phyloP scores from a whole-genome alignment of 2,113 vertebrate genomes.

The Campylomormyrus tamandua region DNA sequence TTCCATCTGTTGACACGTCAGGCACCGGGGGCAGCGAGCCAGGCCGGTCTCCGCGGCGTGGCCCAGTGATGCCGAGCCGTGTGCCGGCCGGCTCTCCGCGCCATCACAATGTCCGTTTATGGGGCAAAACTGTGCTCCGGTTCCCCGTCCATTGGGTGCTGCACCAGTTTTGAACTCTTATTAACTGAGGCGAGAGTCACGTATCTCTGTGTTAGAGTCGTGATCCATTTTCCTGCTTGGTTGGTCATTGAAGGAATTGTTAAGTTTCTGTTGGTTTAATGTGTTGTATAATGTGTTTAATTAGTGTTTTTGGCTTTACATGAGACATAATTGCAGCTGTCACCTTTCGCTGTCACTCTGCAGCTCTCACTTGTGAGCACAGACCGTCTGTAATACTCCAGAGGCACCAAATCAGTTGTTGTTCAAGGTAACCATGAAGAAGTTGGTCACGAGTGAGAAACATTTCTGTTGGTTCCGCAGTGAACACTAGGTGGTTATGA shows the following conservation, averaged over 20 bases:
- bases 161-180: background rate
- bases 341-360: background rate
- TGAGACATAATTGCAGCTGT: background rate
- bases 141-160: background rate
- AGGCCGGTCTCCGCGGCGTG: conserved; percentile 19
- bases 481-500: conserved; percentile 50
- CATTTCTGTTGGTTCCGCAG: background rate
- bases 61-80: conserved; percentile 26
- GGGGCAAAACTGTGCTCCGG: background rate
- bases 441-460: background rate
- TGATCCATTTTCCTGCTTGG: background rate
- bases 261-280: background rate
- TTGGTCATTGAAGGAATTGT: background rate
- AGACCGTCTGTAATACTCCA: background rate
- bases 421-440: background rate
- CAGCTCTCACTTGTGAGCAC: background rate
- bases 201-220: background rate
- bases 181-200: background rate
- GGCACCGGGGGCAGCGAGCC: conserved; percentile 40
- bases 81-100: background rate
- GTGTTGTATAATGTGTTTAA: too few relatives aligned
- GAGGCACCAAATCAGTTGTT: background rate
- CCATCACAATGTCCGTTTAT: background rate
- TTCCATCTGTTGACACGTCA: conserved; percentile 54
- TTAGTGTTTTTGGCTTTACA: background rate